Conservation (phyloP, 2,113 vertebrate genomes). For the Halcyon senegalensis region DNA sequence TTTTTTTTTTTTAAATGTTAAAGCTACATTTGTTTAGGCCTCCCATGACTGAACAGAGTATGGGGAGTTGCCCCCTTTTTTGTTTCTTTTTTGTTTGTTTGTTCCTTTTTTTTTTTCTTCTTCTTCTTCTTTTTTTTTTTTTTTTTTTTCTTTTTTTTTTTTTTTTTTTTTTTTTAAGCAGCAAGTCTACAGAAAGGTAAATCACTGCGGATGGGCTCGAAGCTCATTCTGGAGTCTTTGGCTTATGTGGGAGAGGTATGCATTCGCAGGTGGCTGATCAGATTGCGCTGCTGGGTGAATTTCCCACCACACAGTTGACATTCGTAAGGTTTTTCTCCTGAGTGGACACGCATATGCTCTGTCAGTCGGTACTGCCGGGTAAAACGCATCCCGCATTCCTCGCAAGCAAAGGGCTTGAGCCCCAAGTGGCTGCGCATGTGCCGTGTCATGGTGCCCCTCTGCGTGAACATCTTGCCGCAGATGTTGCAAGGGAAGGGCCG, state of each 20-base stretch:
- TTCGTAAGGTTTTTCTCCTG: conserved; percentile 98
- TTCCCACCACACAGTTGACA: conserved; percentile 98
- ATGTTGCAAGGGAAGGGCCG: conserved; percentile 98
- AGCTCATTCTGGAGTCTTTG: conserved; percentile 88
- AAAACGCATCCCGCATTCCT: conserved; percentile 99
- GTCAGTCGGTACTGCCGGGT: conserved; percentile 99
- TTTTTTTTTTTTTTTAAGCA: conserved; percentile 53
- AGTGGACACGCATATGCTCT: conserved; percentile 99
- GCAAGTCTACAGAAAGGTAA: conserved; percentile 76
- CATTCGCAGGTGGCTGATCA: conserved; percentile 99
- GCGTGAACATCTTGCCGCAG: conserved; percentile 99
- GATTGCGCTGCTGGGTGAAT: conserved; percentile 99
- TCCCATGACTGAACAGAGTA: conserved; percentile 72
- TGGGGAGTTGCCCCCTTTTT: conserved; percentile 55
- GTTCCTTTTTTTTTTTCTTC: background rate
- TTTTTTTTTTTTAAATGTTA: conserved; percentile 52
- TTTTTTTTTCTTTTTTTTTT: background rate
- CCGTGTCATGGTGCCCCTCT: conserved; percentile 98
- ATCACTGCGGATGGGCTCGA: conserved; percentile 71
- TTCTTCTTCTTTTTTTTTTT: background rate
- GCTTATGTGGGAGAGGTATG: conserved; percentile 97
- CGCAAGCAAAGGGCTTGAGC: conserved; percentile 97
- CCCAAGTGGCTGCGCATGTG: conserved; percentile 99
- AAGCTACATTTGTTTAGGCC: conserved; percentile 73
- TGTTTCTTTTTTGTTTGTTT: background rate